Percentiles rank a stretch among this genome's conserved stretches.
phyloP scores from a whole-genome alignment of 2,113 vertebrate species.

The Nematolebias whitei region DNA sequence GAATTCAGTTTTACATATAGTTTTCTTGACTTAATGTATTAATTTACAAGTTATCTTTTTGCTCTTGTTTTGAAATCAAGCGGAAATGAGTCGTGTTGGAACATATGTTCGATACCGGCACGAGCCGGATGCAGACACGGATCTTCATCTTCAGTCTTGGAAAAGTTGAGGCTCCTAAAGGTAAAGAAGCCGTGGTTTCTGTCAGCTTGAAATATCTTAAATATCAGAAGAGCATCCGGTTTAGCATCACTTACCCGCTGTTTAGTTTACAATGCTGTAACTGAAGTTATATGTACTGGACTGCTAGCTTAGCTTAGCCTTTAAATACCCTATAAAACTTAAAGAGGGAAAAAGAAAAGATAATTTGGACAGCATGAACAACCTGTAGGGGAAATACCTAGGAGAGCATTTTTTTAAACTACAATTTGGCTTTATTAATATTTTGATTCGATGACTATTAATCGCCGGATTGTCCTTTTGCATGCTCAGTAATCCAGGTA shows the following conservation, averaged over 20 bases:
- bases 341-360: neutral
- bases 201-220: neutral
- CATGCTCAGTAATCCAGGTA: too few species aligned
- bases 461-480: too few species aligned
- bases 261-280: neutral
- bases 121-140: slow-evolving; percentile 51
- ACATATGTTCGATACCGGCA: slow-evolving; percentile 44
- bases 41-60: too few species aligned
- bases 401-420: too few species aligned
- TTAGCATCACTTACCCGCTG: too few species aligned
- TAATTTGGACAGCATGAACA: too few species aligned
- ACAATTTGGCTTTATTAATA: too few species aligned
- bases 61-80: slow-evolving; percentile 18
- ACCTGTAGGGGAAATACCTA: too few species aligned
- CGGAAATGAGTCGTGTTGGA: slow-evolving; percentile 5
- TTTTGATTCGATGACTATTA: too few species aligned
- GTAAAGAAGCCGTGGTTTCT: neutral
- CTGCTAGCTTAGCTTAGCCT: slow-evolving; percentile 22
- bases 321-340: neutral
- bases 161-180: slow-evolving; percentile 28
- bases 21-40: too few species aligned
- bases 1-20: too few species aligned
- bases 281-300: neutral
- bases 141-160: slow-evolving; percentile 26
- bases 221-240: neutral